phyloP scores from a whole-genome alignment of 2,797 vertebrate genomes.

The Erethizon dorsatum region DNA sequence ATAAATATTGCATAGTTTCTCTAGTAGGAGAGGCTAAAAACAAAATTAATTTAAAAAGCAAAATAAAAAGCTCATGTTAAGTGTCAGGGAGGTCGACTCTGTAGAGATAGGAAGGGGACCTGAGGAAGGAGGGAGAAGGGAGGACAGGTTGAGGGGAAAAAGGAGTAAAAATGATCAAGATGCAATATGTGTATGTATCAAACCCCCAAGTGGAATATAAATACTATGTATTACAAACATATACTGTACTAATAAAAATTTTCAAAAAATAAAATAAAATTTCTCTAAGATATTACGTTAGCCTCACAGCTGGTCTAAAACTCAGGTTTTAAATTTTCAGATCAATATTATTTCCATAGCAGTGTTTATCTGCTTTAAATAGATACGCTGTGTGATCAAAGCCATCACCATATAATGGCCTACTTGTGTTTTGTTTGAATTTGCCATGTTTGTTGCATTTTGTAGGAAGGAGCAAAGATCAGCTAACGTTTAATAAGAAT shows the following conservation, averaged over 20 bases:
- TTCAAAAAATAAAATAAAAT: background rate
- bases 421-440: constrained; percentile 52
- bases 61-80: background rate
- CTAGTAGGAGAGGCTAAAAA: background rate
- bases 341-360: background rate
- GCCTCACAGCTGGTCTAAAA: constrained; percentile 26
- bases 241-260: background rate
- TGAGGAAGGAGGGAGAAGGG: background rate
- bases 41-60: background rate
- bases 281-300: background rate
- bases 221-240: background rate
- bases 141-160: background rate
- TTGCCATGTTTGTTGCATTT: background rate
- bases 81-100: background rate
- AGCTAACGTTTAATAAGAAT: constrained; percentile 61
- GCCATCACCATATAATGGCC: background rate
- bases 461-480: background rate
- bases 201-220: background rate
- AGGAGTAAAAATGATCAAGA: background rate
- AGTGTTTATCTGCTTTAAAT: constrained; percentile 41
- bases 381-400: background rate
- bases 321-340: constrained; percentile 51
- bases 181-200: background rate
- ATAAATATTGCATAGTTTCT: background rate
- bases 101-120: background rate